Evolutionary conservation across 2,797 vertebrate genomes (phyloP).

Genomic region (Peromyscus nudipes): DNA sequence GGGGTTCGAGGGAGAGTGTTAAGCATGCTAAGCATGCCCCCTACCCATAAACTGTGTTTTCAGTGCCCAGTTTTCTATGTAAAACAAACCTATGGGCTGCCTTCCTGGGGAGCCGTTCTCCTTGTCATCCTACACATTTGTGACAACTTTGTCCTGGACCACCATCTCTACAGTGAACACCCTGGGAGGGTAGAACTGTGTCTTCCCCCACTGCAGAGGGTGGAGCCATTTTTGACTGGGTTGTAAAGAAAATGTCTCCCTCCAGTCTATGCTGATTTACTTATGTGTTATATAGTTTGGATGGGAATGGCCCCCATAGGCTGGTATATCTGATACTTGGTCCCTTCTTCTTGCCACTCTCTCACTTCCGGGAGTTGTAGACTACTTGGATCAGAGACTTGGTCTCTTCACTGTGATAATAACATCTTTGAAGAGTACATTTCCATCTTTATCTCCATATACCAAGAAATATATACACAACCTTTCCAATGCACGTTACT

Average conservation of each 20-base stretch:
- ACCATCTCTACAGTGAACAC: background rate
- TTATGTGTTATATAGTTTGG: background rate
- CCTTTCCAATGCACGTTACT: background rate
- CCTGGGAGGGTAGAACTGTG: background rate
- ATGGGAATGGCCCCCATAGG: background rate
- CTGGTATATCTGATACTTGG: background rate
- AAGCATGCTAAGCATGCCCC: background rate
- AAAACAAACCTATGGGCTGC: background rate
- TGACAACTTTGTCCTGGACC: background rate
- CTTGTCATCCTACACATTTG: background rate
- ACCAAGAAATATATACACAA: conserved; percentile 29
- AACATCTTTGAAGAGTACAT: background rate
- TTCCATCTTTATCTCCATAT: conserved; percentile 36
- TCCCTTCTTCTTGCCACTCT: background rate
- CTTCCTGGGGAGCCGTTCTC: background rate
- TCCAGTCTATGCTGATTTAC: background rate
- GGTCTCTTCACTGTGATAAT: conserved; percentile 24
- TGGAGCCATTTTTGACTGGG: background rate
- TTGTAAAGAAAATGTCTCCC: background rate
- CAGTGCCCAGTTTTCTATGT: background rate
- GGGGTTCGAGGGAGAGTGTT: background rate
- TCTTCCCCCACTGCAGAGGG: background rate
- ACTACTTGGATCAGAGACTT: background rate
- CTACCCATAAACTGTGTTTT: background rate
- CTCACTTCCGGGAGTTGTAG: background rate